These are phyloP conservation scores for Alexandromys fortis DNA, from an alignment of 2,113 vertebrate species.

Conservation along the genomic window DNA sequence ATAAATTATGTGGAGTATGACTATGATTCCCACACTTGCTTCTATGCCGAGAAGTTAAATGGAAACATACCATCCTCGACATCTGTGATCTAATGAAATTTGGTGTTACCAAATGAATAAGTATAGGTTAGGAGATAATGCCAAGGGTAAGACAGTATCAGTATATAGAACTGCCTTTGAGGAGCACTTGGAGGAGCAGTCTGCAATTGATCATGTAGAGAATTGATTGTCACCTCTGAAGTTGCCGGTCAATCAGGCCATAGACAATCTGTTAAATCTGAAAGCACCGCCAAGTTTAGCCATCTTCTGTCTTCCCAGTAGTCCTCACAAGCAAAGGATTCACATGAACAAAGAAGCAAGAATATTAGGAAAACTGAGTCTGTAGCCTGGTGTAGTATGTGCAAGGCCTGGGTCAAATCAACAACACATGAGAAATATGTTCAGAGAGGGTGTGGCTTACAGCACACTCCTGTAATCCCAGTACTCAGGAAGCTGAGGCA, in stretches of 20 bases:
- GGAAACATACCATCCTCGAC: background rate
- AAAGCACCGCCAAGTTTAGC: background rate
- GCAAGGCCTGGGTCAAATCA: background rate
- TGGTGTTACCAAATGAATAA: background rate
- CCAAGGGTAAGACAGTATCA: background rate
- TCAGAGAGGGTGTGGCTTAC: background rate
- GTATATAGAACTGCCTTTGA: background rate
- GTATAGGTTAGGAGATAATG: background rate
- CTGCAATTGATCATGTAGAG: background rate
- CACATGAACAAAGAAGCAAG: background rate
- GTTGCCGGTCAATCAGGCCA: background rate
- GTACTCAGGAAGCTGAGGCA: background rate
- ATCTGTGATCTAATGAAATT: background rate
- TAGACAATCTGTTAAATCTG: background rate
- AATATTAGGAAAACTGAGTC: background rate
- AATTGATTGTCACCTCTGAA: background rate
- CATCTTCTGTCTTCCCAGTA: background rate
- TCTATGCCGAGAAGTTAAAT: background rate
- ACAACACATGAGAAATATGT: too few species aligned
- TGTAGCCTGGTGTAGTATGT: background rate
- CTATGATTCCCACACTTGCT: background rate
- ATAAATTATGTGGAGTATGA: background rate
- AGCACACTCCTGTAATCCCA: too few species aligned
- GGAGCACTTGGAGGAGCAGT: background rate
- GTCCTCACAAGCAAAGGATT: background rate